phyloP scores from a whole-genome alignment of 2,113 vertebrate genomes.

The Tonatia bakeri region DNA sequence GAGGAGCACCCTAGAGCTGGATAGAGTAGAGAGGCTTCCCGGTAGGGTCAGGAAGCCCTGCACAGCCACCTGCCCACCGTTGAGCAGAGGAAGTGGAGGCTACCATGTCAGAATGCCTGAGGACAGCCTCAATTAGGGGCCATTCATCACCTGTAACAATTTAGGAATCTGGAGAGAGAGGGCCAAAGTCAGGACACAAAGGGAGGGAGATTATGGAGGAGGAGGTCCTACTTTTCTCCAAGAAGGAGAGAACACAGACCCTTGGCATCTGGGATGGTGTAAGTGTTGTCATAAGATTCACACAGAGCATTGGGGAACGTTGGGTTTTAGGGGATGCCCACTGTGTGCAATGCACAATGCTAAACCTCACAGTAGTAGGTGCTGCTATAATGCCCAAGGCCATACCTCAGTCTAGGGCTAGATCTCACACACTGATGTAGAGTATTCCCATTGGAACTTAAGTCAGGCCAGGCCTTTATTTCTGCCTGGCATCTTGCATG shows the following conservation, averaged over 20 bases:
- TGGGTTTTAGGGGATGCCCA: background rate
- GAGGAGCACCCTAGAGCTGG: background rate
- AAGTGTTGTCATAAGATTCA: background rate
- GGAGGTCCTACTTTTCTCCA: background rate
- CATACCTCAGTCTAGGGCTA: background rate
- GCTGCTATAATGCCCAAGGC: background rate
- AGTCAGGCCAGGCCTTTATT: background rate
- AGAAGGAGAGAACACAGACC: background rate
- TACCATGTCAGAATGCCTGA: constrained; percentile 6
- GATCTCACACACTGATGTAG: background rate
- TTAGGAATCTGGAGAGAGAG: constrained; percentile 71
- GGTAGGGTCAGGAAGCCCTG: background rate
- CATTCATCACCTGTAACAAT: constrained; percentile 74
- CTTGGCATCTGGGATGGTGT: background rate
- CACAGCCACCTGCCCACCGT: background rate
- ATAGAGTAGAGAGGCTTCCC: background rate
- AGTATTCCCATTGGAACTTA: background rate
- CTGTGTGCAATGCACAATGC: fast-evolving
- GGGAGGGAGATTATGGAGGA: background rate
- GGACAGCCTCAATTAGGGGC: constrained; percentile 66
- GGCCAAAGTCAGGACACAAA: constrained; percentile 20
- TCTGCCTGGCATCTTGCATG: fast-evolving
- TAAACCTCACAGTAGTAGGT: fast-evolving
- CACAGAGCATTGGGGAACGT: fast-evolving
- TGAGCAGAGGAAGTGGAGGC: constrained; percentile 12